These are phyloP conservation scores for Varanus salvator DNA, from an alignment of 2,113 vertebrate species.

Conservation along the genomic window DNA sequence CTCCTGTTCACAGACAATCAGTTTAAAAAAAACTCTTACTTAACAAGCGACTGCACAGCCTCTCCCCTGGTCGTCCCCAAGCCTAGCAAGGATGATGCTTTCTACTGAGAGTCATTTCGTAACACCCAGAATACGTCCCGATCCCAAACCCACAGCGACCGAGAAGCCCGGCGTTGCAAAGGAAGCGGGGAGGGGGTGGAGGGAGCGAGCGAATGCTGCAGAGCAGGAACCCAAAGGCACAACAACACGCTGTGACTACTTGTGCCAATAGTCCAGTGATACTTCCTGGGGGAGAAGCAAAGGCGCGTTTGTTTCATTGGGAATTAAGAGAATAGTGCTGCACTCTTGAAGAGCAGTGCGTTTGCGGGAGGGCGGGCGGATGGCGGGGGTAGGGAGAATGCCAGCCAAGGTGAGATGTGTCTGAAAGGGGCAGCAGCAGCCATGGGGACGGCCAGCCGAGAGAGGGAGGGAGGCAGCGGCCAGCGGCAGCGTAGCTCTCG, in stretches of 20 bases:
- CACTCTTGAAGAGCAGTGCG: neutral
- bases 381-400: neutral
- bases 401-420: neutral
- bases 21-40: neutral
- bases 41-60: neutral
- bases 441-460: neutral
- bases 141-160: neutral
- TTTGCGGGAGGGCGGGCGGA: neutral
- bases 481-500: neutral
- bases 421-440: neutral
- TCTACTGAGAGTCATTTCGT: neutral
- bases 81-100: neutral
- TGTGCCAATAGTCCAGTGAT: neutral
- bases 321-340: neutral
- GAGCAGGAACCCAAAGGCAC: slow-evolving; percentile 26
- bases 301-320: neutral
- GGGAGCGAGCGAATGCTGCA: neutral
- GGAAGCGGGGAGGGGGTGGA: neutral
- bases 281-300: neutral
- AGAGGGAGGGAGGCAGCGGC: neutral
- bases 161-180: neutral
- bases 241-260: slow-evolving; percentile 11
- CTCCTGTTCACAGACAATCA: neutral
- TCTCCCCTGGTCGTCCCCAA: neutral
- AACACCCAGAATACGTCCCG: neutral